Evolutionary conservation across 23 tunicate genomes (phyloP).

Genomic region (Ciona savignyi): DNA sequence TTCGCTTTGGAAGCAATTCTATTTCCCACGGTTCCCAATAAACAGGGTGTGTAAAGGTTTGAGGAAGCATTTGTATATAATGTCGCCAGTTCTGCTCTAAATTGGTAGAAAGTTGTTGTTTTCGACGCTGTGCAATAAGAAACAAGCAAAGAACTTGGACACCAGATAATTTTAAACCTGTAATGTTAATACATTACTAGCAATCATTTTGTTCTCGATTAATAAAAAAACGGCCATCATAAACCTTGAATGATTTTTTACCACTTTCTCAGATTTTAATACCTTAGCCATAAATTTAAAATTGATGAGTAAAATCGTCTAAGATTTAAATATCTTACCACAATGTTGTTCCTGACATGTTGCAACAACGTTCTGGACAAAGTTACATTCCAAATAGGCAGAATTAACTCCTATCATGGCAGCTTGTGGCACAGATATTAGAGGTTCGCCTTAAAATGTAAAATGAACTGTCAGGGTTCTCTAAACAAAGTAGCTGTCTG

Average conservation of each 20-base stretch:
- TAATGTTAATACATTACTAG: too few relatives aligned
- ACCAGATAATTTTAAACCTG: slow-evolving; percentile 4
- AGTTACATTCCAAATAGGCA: slow-evolving; percentile 6
- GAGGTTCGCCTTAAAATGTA: too few relatives aligned
- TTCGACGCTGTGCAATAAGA: slow-evolving; percentile 40
- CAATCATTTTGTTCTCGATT: too few relatives aligned
- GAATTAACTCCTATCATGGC: slow-evolving; percentile 25
- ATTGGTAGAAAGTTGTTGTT: background rate
- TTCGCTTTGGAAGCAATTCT: slow-evolving; percentile 12
- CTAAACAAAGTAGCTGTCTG: too few relatives aligned
- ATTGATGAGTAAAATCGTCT: too few relatives aligned
- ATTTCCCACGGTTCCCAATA: slow-evolving; percentile 28
- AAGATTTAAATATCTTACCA: too few relatives aligned
- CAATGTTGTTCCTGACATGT: background rate
- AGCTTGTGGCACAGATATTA: slow-evolving; percentile 18
- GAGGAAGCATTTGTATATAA: slow-evolving; percentile 35
- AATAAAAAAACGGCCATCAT: too few relatives aligned
- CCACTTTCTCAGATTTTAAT: too few relatives aligned
- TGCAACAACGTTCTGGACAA: background rate
- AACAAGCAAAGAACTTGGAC: slow-evolving; percentile 24
- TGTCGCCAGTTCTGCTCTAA: slow-evolving; percentile 14
- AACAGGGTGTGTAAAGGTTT: slow-evolving; percentile 33
- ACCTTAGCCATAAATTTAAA: too few relatives aligned
- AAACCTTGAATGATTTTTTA: too few relatives aligned
- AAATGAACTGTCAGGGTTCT: too few relatives aligned